Evolutionary conservation across 2,797 vertebrate species (phyloP), one percentile per base, ranked within the genome.

Genomic region (Rhinichthys osculus): DNA sequence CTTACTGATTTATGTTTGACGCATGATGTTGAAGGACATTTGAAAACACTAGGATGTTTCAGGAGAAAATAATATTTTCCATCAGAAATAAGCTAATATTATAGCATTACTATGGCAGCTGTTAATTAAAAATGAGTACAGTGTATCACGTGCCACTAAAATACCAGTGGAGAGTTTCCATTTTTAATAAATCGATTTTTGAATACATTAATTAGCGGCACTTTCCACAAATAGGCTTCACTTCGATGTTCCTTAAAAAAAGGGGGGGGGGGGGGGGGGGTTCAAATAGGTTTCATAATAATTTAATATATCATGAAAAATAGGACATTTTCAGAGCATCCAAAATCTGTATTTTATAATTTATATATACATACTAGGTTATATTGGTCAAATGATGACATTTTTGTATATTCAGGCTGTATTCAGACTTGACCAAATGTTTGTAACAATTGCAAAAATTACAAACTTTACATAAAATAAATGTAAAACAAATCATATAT

Each of bases 61-160:
- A 71, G 21, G n/a, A 44, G 21, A 17, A 30, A 62, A 59, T 7
- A 78, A 13, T n/a, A 4, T 4, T 5, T 44, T 50, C 11, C 21
- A 54, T 50, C 73, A 47, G 62, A 66, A 54, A 88, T 86, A 84
- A 88, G 73, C 73, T 84, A 33, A 44, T 3, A 52, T 44, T n/a
- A 54, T 62, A 64, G 19, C 6, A 47, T n/a, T 27, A 57, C 62
- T 79, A 66, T 62, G 84, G 81, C 81, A 89, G 81, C 83, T 85
- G 66, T 83, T 87, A 1, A 71, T 64, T 1, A 17, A 47, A 83
- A 7, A 66, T 62, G 44, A 80, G 11, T 81, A 80, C 38, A 17
- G 73, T 78, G 57, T 50, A 59, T 42, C 23, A 67, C 17, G 47
- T 35, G 17, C 30, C 35, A 70, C 47, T 23, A 30, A 33, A 30